Evolutionary conservation across 1,140 invertebrate species (phyloP).

Genomic region (Zaprionus nigranus): DNA sequence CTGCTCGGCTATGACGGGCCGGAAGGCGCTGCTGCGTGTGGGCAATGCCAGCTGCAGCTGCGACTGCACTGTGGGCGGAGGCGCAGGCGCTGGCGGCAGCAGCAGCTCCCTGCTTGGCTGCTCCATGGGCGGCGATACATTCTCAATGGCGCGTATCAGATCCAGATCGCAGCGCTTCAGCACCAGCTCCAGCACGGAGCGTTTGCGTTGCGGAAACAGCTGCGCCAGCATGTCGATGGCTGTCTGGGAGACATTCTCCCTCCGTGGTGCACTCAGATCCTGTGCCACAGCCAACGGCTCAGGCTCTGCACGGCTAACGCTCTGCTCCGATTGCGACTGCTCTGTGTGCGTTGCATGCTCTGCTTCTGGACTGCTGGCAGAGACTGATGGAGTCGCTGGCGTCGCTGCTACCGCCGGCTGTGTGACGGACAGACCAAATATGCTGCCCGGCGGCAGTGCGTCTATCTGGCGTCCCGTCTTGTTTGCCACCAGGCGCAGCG

Average conservation of each 20-base stretch:
- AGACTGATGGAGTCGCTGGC: not conserved
- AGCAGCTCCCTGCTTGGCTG: slow-evolving; percentile 7
- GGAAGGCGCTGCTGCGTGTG: slow-evolving; percentile 70
- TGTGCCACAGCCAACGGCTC: slow-evolving; percentile 49
- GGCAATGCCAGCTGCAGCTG: slow-evolving; percentile 45
- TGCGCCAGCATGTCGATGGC: slow-evolving; percentile 93
- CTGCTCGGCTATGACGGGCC: slow-evolving; percentile 71
- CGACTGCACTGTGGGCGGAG: not conserved
- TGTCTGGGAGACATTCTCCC: slow-evolving; percentile 85
- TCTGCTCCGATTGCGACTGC: too few relatives aligned
- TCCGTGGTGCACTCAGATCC: slow-evolving; percentile 61
- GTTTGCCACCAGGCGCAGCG: slow-evolving; percentile 94
- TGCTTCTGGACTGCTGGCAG: not conserved
- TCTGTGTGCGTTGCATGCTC: too few relatives aligned
- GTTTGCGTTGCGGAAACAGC: slow-evolving; percentile 94
- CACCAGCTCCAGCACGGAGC: slow-evolving; percentile 94
- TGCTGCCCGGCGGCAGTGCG: slow-evolving; percentile 94
- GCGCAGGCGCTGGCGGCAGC: not conserved
- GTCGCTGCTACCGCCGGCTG: slow-evolving; percentile 85
- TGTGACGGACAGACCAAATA: slow-evolving; percentile 93
- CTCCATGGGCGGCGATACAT: slow-evolving; percentile 56
- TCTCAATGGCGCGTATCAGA: slow-evolving; percentile 87
- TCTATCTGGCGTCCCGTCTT: slow-evolving; percentile 93
- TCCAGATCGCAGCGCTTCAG: slow-evolving; percentile 94
- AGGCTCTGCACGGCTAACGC: slow-evolving; percentile 11